Evolutionary conservation across 92 coral and sea anemone genomes (phyloP), one percentile per base, ranked within the genome.

Genomic region (Hydrozoanthus gracilis): DNA sequence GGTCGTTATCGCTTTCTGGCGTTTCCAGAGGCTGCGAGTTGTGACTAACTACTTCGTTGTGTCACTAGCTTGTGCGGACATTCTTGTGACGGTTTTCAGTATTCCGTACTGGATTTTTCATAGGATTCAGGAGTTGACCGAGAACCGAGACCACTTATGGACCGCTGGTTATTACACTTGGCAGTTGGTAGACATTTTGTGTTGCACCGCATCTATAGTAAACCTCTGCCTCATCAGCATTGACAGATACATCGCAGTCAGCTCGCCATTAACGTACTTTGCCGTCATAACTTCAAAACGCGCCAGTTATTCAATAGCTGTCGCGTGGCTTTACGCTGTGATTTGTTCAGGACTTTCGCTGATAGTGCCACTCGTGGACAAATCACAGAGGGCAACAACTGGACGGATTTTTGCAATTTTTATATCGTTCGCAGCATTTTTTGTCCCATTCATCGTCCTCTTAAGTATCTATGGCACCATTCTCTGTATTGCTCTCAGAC

Each of bases 131-230:
- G 85, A 80, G 60, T n/a, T 80, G 12, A 80, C 64, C 9, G 85
- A 73, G 13, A 49, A 18, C 3, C n/a, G 16, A 3, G 85, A 80
- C 45, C 85, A 80, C 12, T 64, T 48, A 7, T 62, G 85, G 74
- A 80, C 85, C 5, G 85, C 61, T 80, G 72, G 51, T 6, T 94
- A 94, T 68, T 90, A 93, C 80, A 84, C 92, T 35, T 94, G 98
- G 98, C 95, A 91, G 52, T 87, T 76, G 61, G 66, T 94, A 12
- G 98, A 94, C 54, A 91, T 94, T 17, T 79, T 94, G 4, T 92
- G 95, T 69, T 92, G 98, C 44, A 89, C 95, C 4, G 98, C 98
- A 4, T 94, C 98, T 39, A 94, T 94, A 13, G 86, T 88, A 78
- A 94, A 82, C 86, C 87, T 94, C 7, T 94, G 95, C 47, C 82